Percentiles rank a stretch among this genome's conserved stretches.
These are phyloP conservation scores for Meloidogyne exigua DNA, from an alignment of 1,140 invertebrate genomes.

Conservation along the genomic window DNA sequence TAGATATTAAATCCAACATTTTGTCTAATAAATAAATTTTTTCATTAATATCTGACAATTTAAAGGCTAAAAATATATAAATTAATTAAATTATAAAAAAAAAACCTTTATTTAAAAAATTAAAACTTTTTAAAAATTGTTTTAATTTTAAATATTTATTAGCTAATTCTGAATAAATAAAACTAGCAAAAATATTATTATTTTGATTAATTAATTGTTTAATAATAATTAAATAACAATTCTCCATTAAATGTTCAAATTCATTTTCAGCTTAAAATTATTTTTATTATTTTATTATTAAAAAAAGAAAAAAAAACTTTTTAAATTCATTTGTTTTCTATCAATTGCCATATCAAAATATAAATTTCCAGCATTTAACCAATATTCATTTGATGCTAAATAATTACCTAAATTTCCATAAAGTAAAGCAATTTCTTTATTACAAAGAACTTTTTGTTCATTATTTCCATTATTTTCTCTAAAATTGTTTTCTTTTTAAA, in stretches of 20 bases:
- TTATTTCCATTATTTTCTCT: background rate
- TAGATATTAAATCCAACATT: background rate
- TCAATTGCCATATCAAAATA: slow-evolving; percentile 6
- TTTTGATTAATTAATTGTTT: slow-evolving; percentile 7
- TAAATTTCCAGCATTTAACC: slow-evolving; percentile 20
- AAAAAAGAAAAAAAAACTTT: background rate
- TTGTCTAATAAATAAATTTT: background rate
- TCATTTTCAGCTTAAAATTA: slow-evolving; percentile 13
- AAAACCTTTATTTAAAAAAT: slow-evolving; percentile 23
- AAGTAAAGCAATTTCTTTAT: slow-evolving; percentile 25
- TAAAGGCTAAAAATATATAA: background rate
- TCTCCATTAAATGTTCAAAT: slow-evolving; percentile 14
- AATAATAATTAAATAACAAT: slow-evolving; percentile 16
- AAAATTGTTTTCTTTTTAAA: background rate
- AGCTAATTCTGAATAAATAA: slow-evolving; percentile 19
- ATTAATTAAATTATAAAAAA: background rate
- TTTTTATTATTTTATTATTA: no score
- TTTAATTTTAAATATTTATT: background rate
- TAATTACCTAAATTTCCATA: slow-evolving; percentile 16
- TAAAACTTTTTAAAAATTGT: background rate
- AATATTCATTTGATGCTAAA: background rate
- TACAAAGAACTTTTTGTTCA: slow-evolving; percentile 18
- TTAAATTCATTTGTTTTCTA: slow-evolving; percentile 14
- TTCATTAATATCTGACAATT: background rate
- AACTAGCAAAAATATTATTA: background rate